Evolutionary conservation across 2,113 vertebrate species (phyloP), one percentile per base, ranked within the genome.

Genomic region (Ochotona princeps): DNA sequence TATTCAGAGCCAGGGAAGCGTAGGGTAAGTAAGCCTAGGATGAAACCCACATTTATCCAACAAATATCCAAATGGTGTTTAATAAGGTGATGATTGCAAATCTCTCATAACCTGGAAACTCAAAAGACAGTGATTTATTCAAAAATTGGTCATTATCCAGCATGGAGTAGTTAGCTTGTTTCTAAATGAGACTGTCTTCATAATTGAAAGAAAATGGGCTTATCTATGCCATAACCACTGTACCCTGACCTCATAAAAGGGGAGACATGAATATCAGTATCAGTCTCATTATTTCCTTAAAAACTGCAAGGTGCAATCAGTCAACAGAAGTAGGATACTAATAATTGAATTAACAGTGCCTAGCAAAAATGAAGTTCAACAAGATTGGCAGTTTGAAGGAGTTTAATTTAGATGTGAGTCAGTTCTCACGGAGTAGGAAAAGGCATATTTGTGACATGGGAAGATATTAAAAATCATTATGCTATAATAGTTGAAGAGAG

Each of bases 291-390:
- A 9, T 8, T 66, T 84, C 35, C 90, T 18, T 28, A 95, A 83
- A 97, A 93, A 93, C 38, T 73, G 9, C 30, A 44, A 92, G 60
- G 78, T 92, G 13, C 15, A 25, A 88, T 61, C 44, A 92, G 11
- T 73, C 74, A 95, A 51, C 11, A 84, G 69, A 54, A 96, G 28
- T 14, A 90, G n/a, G 21, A 65, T 90, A 65, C 47, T 92, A 87
- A 54, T 91, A 94, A 93, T 60, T 88, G 51, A 76, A 60, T 95
- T 95, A 89, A 95, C 38, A 95, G 78, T 72, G 26, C 4, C 79
- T 23, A 83, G 60, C 72, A 28, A 44, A 95, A 94, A 91, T 73
- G 8, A 2, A 87, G 7, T 87, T 95, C 51, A 90, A 61, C 0
- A 47, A 83, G 21, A 93, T 38, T 17, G n/a, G 74, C 32, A 93